A percentile compares a stretch with the other conserved stretches of the same genome.
Conservation (phyloP, 2,797 vertebrate species). For the Pteropus rufus region DNA sequence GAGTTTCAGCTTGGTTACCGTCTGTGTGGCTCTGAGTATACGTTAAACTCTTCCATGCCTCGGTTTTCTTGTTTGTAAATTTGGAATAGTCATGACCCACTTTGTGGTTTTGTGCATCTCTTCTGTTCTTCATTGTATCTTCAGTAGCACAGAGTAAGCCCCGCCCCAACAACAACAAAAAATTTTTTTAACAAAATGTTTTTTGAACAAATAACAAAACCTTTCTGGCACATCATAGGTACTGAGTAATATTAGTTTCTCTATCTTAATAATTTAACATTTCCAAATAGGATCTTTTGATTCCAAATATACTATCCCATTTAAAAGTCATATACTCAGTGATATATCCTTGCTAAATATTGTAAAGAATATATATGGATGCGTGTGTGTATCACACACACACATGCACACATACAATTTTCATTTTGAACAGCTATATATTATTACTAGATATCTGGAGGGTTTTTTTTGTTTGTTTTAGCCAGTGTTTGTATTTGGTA, state of each 20-base stretch:
- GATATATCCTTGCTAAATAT: not conserved
- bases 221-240: not conserved
- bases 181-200: not conserved
- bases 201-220: not conserved
- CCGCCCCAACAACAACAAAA: no score
- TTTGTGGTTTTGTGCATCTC: not conserved
- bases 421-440: not conserved
- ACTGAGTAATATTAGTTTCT: not conserved
- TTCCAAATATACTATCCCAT: not conserved
- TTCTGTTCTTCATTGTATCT: not conserved
- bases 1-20: not conserved
- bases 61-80: not conserved
- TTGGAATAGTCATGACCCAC: not conserved
- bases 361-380: not conserved
- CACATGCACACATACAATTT: not conserved
- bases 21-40: not conserved
- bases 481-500: not conserved
- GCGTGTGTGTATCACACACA: accelerated
- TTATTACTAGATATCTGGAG: not conserved
- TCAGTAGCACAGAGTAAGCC: not conserved
- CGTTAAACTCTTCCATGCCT: not conserved
- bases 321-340: not conserved
- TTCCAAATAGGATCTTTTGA: not conserved
- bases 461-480: not conserved
- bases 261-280: not conserved